A percentile compares a stretch with the other conserved stretches of the same genome.
These are phyloP conservation scores for Emys orbicularis DNA, from an alignment of 2,797 vertebrate species.

Conservation along the genomic window DNA sequence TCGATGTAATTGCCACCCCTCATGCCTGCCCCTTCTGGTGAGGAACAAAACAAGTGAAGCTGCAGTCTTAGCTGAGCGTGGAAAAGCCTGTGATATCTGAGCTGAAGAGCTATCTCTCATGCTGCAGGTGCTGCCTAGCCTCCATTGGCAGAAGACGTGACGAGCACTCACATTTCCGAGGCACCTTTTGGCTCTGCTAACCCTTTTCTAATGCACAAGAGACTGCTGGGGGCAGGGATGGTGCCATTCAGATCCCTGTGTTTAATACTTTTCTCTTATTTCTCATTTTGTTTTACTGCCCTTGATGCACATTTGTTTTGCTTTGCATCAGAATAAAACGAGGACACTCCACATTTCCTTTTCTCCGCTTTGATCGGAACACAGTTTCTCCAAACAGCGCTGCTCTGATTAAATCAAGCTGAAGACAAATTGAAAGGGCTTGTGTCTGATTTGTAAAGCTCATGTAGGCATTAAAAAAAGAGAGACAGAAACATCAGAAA, in stretches of 20 bases:
- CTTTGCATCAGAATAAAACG: neutral
- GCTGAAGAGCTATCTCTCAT: neutral
- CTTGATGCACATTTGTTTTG: slow-evolving; percentile 17
- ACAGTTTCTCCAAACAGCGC: slow-evolving; percentile 20
- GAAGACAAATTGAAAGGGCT: slow-evolving; percentile 40
- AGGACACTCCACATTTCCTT: neutral
- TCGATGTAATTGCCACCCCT: neutral
- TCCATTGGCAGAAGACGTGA: neutral
- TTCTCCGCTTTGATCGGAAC: slow-evolving; percentile 52
- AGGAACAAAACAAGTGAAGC: neutral
- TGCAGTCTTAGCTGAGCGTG: neutral
- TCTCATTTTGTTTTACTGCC: neutral
- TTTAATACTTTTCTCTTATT: neutral
- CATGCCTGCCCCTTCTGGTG: neutral
- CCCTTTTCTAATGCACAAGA: neutral
- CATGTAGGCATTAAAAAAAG: slow-evolving; percentile 13
- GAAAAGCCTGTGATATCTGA: neutral
- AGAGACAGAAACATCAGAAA: neutral
- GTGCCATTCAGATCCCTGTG: neutral
- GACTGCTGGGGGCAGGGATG: neutral
- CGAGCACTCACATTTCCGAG: neutral
- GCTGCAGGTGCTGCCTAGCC: neutral
- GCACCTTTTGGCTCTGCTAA: neutral
- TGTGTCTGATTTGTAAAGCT: slow-evolving; percentile 12
- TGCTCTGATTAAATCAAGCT: slow-evolving; percentile 63